A percentile compares a stretch with the other conserved stretches of the same genome.
Conservation (phyloP, 2,888 invertebrate species). For the Hirtodrosophila cameraria region DNA sequence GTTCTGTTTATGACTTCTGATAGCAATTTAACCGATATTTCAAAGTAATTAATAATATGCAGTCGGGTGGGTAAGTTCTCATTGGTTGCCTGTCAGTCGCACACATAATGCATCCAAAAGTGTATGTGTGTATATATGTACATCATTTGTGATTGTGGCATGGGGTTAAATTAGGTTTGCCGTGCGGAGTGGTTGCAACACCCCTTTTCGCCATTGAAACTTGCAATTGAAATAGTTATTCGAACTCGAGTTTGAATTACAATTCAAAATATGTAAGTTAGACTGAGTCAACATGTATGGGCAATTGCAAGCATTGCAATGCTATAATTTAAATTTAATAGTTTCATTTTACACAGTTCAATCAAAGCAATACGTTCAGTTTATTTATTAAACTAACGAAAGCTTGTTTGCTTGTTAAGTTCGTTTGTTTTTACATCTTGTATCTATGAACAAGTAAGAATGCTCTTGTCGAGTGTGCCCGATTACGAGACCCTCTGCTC, state of each 20-base stretch:
- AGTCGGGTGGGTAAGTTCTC: constrained; percentile 26
- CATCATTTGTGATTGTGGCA: constrained; percentile 30
- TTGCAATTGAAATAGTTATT: constrained; percentile 1
- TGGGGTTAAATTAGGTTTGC: constrained; percentile 50
- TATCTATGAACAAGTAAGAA: no score
- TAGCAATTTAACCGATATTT: no score
- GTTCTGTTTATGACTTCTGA: no score
- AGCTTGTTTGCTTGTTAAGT: no score
- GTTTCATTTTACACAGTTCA: no score
- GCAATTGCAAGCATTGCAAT: constrained; percentile 2
- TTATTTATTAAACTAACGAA: no score
- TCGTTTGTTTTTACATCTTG: no score
- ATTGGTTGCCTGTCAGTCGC: constrained; percentile 29
- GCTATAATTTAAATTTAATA: no score
- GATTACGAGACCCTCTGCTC: no score
- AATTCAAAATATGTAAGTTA: constrained; percentile 7
- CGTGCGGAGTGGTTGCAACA: constrained; percentile 44
- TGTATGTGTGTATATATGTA: not conserved
- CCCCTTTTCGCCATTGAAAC: constrained; percentile 33
- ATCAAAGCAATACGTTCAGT: no score
- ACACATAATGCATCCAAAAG: not conserved
- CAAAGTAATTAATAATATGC: constrained; percentile 1
- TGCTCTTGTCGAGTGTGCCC: no score
- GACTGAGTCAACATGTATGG: not conserved
- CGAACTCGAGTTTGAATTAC: constrained; percentile 12